These are phyloP conservation scores for Hermodice carunculata DNA, from an alignment of 2,888 invertebrate species.

Conservation along the genomic window DNA sequence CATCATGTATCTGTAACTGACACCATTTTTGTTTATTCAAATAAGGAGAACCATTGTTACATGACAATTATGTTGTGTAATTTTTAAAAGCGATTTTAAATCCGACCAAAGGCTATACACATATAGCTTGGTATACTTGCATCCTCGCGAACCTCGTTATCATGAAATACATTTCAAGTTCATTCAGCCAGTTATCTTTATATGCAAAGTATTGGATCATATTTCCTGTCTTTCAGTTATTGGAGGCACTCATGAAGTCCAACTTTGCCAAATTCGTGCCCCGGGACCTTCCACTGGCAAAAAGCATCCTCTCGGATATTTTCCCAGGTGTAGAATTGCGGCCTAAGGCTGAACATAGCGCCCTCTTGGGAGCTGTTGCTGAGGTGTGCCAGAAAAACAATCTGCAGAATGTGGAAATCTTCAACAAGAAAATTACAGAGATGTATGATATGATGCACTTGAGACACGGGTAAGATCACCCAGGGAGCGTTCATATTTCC, in stretches of 20 bases:
- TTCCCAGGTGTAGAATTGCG: constrained; percentile 86
- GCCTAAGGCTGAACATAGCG: too few relatives aligned
- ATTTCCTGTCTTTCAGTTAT: constrained; percentile 76
- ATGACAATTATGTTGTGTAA: too few relatives aligned
- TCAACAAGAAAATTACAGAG: constrained; percentile 79
- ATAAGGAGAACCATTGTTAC: too few relatives aligned
- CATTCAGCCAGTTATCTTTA: too few relatives aligned
- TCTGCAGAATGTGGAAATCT: constrained; percentile 82
- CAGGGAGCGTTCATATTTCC: neutral
- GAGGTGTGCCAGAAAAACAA: constrained; percentile 76
- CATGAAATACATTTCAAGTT: too few relatives aligned
- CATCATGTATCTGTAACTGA: too few relatives aligned
- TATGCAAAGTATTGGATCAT: too few relatives aligned
- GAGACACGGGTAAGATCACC: constrained; percentile 75
- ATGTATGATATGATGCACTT: constrained; percentile 95
- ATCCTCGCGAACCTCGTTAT: too few relatives aligned
- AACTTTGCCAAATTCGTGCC: constrained; percentile 93
- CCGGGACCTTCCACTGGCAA: constrained; percentile 89
- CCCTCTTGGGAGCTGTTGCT: constrained; percentile 80
- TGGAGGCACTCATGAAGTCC: constrained; percentile 90
- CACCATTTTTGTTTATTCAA: too few relatives aligned
- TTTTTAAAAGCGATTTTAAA: too few relatives aligned
- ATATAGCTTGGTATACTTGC: too few relatives aligned
- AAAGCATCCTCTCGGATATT: constrained; percentile 91
- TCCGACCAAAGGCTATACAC: too few relatives aligned